Conservation (phyloP, 2,797 vertebrate genomes). For the Acomys russatus region DNA sequence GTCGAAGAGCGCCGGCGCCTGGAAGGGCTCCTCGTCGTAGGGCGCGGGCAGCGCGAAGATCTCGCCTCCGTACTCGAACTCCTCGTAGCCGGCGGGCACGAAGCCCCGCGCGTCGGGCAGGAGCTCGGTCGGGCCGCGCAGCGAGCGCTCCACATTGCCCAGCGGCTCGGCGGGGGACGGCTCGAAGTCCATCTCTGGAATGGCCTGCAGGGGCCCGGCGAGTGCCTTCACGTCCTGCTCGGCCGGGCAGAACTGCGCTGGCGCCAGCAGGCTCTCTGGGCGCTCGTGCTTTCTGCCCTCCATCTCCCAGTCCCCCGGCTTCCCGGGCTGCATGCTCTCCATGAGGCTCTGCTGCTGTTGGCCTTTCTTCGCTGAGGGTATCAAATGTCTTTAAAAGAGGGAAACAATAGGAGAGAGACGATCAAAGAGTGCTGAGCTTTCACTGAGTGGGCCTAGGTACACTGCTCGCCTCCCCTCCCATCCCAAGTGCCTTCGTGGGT, state of each 20-base stretch:
- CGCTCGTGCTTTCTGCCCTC: constrained; percentile 90
- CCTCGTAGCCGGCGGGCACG: constrained; percentile 89
- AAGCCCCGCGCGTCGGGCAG: constrained; percentile 89
- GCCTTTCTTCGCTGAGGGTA: constrained; percentile 87
- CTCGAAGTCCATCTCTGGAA: constrained; percentile 93
- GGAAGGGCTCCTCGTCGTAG: constrained; percentile 91
- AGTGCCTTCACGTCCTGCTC: constrained; percentile 92
- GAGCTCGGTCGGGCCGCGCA: constrained; percentile 90
- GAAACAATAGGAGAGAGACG: constrained; percentile 60
- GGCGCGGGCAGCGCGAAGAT: constrained; percentile 92
- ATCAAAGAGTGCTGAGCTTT: constrained; percentile 16
- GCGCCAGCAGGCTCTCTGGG: constrained; percentile 88
- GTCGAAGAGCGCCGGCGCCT: constrained; percentile 92
- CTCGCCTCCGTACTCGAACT: constrained; percentile 90
- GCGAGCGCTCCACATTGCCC: constrained; percentile 88
- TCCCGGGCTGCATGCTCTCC: constrained; percentile 93
- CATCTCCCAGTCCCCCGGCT: constrained; percentile 92
- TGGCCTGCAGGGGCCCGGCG: constrained; percentile 92
- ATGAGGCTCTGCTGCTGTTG: constrained; percentile 87
- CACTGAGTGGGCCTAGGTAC: background rate
- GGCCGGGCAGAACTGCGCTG: constrained; percentile 90
- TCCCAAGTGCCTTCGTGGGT: fast-evolving
- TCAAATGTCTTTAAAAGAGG: constrained; percentile 91
- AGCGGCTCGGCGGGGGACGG: constrained; percentile 85
- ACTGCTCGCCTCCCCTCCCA: background rate